phyloP scores from a whole-genome alignment of 2,888 invertebrate genomes.

The Linyphia triangularis region DNA sequence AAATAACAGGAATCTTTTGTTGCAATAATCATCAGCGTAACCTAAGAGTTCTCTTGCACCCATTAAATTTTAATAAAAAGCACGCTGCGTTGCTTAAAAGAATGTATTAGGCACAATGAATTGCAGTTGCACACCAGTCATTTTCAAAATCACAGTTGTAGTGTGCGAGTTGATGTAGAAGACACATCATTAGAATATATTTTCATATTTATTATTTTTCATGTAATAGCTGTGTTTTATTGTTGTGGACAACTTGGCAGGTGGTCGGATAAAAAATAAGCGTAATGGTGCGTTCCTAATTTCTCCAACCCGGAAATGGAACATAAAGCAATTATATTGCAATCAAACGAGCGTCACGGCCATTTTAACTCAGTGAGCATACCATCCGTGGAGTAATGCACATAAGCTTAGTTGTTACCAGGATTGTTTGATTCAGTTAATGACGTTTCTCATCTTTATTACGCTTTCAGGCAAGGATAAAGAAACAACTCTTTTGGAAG shows the following conservation, averaged over 20 bases:
- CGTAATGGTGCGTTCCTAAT: constrained; percentile 34
- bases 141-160: constrained; percentile 35
- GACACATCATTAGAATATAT: constrained; percentile 53
- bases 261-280: constrained; percentile 17
- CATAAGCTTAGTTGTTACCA: neutral
- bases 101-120: constrained; percentile 29
- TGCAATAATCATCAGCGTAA: constrained; percentile 57
- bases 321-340: constrained; percentile 55
- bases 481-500: neutral
- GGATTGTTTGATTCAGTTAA: constrained; percentile 20
- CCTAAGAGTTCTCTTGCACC: constrained; percentile 22
- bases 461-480: neutral
- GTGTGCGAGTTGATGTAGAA: constrained; percentile 41
- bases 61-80: constrained; percentile 40
- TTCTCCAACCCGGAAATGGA: constrained; percentile 34
- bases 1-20: constrained; percentile 2
- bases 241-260: constrained; percentile 25
- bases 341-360: constrained; percentile 35
- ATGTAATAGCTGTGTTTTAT: constrained; percentile 7
- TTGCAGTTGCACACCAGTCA: constrained; percentile 40
- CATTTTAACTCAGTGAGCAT: constrained; percentile 24
- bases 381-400: neutral
- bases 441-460: constrained; percentile 37
- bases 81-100: neutral
- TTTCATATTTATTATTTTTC: neutral